Conservation (phyloP, 2,888 invertebrate genomes). For the Trissolcus japonicus region DNA sequence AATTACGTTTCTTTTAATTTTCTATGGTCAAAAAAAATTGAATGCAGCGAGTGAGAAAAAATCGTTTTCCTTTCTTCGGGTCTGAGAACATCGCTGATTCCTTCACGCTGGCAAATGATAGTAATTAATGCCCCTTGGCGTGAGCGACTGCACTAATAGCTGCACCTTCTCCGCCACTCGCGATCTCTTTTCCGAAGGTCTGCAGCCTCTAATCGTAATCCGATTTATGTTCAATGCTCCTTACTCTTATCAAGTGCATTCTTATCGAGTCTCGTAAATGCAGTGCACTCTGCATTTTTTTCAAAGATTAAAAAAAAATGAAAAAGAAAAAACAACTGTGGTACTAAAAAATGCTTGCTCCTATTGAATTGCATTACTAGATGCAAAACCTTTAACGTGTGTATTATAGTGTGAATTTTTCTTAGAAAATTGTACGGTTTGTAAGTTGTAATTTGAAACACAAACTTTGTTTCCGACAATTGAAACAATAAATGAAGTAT, state of each 20-base stretch:
- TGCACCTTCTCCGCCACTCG: slow-evolving; percentile 38
- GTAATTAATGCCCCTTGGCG: slow-evolving; percentile 33
- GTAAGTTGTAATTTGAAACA: background rate
- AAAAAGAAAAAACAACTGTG: background rate
- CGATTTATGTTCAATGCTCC: slow-evolving; percentile 35
- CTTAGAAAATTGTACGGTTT: too few relatives aligned
- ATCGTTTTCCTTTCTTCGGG: slow-evolving; percentile 5
- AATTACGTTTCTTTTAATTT: too few relatives aligned
- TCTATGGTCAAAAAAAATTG: too few relatives aligned
- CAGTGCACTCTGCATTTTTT: too few relatives aligned
- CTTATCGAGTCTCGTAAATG: slow-evolving; percentile 26
- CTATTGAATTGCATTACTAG: too few relatives aligned
- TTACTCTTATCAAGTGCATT: slow-evolving; percentile 45
- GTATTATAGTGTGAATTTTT: too few relatives aligned
- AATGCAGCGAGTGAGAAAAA: background rate
- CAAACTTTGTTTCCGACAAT: slow-evolving; percentile 1
- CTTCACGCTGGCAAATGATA: slow-evolving; percentile 34
- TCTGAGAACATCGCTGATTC: slow-evolving; percentile 14
- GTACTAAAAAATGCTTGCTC: too few relatives aligned
- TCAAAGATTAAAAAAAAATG: background rate
- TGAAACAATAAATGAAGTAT: too few relatives aligned
- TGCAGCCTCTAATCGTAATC: slow-evolving; percentile 44
- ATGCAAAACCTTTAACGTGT: too few relatives aligned
- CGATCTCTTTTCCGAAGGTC: slow-evolving; percentile 48
- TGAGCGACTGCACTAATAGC: slow-evolving; percentile 22